phyloP scores from a whole-genome alignment of 2,888 invertebrate genomes.

The Tetropium fuscum region DNA sequence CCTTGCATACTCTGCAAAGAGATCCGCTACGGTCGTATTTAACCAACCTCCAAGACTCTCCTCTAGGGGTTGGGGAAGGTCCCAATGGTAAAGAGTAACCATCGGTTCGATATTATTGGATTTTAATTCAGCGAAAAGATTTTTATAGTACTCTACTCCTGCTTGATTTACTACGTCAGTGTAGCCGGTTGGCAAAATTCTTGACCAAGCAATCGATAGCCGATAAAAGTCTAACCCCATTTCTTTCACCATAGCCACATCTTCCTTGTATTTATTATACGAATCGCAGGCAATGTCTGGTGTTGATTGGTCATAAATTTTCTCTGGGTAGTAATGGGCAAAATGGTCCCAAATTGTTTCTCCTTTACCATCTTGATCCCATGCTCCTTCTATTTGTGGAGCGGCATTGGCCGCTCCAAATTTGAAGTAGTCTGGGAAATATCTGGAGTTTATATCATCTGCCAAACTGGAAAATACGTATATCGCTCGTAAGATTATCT shows the following conservation, averaged over 20 bases:
- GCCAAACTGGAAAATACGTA: constrained; percentile 10
- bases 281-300: constrained; percentile 77
- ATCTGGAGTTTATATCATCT: constrained; percentile 25
- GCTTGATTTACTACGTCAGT: constrained; percentile 65
- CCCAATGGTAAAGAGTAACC: constrained; percentile 27
- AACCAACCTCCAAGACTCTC: constrained; percentile 2
- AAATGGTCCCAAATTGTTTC: constrained; percentile 44
- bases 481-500: neutral
- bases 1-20: constrained; percentile 4
- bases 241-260: constrained; percentile 70
- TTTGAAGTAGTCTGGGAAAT: constrained; percentile 44
- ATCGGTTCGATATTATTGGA: neutral
- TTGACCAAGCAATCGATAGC: constrained; percentile 49
- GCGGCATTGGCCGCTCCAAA: constrained; percentile 56
- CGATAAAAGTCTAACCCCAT: constrained; percentile 70
- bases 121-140: constrained; percentile 29
- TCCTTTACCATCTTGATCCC: constrained; percentile 52
- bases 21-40: neutral
- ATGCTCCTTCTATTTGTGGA: constrained; percentile 54
- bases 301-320: constrained; percentile 56
- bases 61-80: constrained; percentile 36
- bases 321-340: constrained; percentile 30
- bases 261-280: constrained; percentile 74
- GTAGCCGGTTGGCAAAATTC: constrained; percentile 71
- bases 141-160: constrained; percentile 48